These are phyloP conservation scores for Chloroclysta siterata DNA, from an alignment of 2,888 invertebrate genomes.

Conservation along the genomic window DNA sequence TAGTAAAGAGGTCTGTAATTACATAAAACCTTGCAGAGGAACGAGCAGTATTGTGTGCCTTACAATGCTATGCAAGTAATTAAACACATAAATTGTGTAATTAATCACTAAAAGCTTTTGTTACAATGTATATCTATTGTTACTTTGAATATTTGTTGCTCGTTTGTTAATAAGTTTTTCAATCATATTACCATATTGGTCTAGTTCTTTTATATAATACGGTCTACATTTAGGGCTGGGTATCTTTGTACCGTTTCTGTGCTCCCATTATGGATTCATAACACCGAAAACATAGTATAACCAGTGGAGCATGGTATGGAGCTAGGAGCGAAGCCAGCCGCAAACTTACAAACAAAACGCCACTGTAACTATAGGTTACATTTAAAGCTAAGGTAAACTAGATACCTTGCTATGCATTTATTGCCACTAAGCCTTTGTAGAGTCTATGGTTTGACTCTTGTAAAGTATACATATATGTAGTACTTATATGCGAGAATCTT, in stretches of 20 bases:
- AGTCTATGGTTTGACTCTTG: too few relatives aligned
- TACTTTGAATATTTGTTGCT: background rate
- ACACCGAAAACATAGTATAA: conserved; percentile 15
- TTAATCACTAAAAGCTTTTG: conserved; percentile 36
- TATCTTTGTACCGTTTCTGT: conserved; percentile 52
- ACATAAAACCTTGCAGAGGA: conserved; percentile 46
- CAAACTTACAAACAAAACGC: too few relatives aligned
- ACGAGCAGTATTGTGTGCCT: conserved; percentile 33
- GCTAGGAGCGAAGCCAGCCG: background rate
- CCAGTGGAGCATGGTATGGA: conserved; percentile 5
- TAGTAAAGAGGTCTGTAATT: conserved; percentile 49
- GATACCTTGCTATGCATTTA: background rate
- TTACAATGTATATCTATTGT: conserved; percentile 12
- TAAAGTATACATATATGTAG: too few relatives aligned
- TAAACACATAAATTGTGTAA: conserved; percentile 30
- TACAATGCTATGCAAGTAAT: conserved; percentile 29
- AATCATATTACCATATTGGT: conserved; percentile 45
- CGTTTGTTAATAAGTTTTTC: conserved; percentile 34
- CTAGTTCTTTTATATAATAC: conserved; percentile 47
- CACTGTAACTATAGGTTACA: too few relatives aligned
- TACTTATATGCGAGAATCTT: too few relatives aligned
- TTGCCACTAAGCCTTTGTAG: too few relatives aligned
- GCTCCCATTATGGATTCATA: conserved; percentile 56
- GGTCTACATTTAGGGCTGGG: conserved; percentile 50
- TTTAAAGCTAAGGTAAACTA: too few relatives aligned